phyloP scores from a whole-genome alignment of 2,888 invertebrate genomes.

The Omphaloscelis lunosa region DNA sequence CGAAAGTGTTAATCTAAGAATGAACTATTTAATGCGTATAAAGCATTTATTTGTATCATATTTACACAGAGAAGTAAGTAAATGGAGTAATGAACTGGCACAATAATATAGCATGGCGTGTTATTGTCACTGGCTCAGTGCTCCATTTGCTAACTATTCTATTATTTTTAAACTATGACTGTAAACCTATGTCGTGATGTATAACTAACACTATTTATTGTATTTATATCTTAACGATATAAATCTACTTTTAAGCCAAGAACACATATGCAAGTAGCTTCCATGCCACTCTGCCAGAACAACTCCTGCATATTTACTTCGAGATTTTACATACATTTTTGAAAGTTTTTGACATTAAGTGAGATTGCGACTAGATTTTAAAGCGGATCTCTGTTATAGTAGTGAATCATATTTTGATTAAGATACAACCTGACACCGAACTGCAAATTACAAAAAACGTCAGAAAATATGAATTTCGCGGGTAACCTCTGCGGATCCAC shows the following conservation, averaged over 20 bases:
- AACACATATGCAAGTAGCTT: background rate
- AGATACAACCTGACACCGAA: too few species aligned
- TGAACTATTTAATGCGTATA: background rate
- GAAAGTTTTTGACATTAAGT: background rate
- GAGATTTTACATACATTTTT: background rate
- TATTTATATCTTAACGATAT: conserved; percentile 9
- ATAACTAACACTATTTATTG: conserved; percentile 15
- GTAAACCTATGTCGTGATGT: background rate
- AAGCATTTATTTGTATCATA: conserved; percentile 32
- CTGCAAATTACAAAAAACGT: too few species aligned
- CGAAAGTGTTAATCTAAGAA: conserved; percentile 16
- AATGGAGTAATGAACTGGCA: background rate
- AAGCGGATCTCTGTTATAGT: too few species aligned
- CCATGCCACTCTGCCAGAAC: background rate
- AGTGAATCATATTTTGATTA: too few species aligned
- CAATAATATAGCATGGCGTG: background rate
- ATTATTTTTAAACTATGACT: conserved; percentile 14
- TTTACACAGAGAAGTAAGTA: conserved; percentile 3
- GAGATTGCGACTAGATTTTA: background rate
- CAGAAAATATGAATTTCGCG: too few species aligned
- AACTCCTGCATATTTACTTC: background rate
- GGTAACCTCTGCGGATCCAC: too few species aligned
- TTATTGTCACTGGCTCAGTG: background rate
- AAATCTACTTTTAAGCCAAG: background rate
- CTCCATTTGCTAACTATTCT: conserved; percentile 23